Evolutionary conservation across 2,797 vertebrate genomes (phyloP), one percentile per base, ranked within the genome.

Genomic region (Sebastes itinus): DNA sequence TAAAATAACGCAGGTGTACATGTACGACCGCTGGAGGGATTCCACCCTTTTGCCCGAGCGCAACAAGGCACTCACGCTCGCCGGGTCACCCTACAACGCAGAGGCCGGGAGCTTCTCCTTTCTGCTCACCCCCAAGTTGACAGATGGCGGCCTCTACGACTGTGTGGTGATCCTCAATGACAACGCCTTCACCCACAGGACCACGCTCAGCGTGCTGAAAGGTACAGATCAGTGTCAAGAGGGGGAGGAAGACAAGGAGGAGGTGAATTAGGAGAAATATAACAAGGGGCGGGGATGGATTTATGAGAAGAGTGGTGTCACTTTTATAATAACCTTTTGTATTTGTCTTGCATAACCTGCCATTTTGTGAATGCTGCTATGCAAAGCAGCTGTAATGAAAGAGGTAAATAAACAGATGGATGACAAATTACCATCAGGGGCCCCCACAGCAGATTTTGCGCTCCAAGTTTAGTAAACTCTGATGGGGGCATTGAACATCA

Each of bases 1-100:
- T 1, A 20, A 5, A 5, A 61, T 22, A 4, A 74, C 56, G 22
- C 27, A 25, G 30, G 59, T 95, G 72, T 92, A 90, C 58, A 20
- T 70, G 55, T 95, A 92, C 1, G 91, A 96, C 87, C 91, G 93
- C 60, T 96, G 96, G 96, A 95, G 94, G 82, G 75, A 13, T 61
- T 69, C 25, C 59, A 59, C 22, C 7, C 1, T 0, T 9, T 3
- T 0, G n/a, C 65, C 2, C 1, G 13, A 67, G 13, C 55, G 69
- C 12, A 71, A 63, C 55, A 22, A 54, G 28, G 81, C 7, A 33
- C 61, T 96, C 9, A 60, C 66, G 18, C 60, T 95, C 8, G 88
- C 89, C 4, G 85, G 87, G 5, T 49, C 83, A 0, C 79, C 91
- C 20, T 85, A 85, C 64, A 77, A 88, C 1, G 72, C 86, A 10